Conservation (phyloP, 2,113 vertebrate genomes). For the Irena cyanogastra region DNA sequence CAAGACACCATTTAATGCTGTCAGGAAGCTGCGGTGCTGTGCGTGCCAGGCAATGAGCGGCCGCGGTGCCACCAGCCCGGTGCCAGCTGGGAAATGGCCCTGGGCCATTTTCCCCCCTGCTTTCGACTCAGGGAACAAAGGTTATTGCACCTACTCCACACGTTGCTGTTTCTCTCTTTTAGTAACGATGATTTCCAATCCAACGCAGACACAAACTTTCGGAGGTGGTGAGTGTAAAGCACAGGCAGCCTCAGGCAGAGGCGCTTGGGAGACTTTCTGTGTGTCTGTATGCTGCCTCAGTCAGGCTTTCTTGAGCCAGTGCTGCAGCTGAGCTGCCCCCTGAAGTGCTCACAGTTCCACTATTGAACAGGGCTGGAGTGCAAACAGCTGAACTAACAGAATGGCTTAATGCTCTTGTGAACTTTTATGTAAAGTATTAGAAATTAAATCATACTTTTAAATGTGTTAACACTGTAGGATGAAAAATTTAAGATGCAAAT, state of each 20-base stretch:
- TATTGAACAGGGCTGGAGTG: not conserved
- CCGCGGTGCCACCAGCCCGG: rapidly evolving
- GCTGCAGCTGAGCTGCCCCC: not conserved
- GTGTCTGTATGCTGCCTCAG: not conserved
- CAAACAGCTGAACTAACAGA: not conserved
- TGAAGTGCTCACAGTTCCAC: not conserved
- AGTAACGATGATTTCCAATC: not conserved
- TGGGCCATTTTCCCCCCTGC: not conserved
- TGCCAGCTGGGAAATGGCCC: not conserved
- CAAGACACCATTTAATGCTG: rapidly evolving
- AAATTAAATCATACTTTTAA: not conserved
- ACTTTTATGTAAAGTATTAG: not conserved
- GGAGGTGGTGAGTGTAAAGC: not conserved
- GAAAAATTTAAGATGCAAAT: not conserved
- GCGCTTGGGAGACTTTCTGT: not conserved
- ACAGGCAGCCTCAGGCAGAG: not conserved
- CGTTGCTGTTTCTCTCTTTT: not conserved
- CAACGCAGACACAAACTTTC: not conserved
- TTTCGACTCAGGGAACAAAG: rapidly evolving
- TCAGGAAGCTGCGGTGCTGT: not conserved
- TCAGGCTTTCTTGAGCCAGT: not conserved
- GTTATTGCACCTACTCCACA: not conserved
- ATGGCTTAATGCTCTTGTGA: not conserved
- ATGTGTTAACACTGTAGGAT: not conserved
- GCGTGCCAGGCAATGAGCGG: not conserved